phyloP scores from a whole-genome alignment of 2,113 vertebrate species.

The Myrmecobius fasciatus region DNA sequence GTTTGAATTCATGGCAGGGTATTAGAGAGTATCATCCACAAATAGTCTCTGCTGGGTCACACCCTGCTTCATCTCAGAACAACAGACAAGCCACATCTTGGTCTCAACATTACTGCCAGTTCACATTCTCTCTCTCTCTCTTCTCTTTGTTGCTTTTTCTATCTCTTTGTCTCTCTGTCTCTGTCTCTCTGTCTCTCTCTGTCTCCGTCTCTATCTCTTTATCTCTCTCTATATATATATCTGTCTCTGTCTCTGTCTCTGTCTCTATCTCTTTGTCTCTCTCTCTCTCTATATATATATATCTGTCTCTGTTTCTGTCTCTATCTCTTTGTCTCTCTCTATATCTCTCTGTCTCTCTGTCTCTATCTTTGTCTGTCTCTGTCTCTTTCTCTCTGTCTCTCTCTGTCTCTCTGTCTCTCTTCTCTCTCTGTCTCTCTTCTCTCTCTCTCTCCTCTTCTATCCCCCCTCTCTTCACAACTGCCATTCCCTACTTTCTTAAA shows the following conservation, averaged over 20 bases:
- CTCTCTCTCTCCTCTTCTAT: background rate
- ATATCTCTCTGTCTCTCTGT: background rate
- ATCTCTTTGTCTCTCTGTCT: background rate
- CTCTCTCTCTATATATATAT: background rate
- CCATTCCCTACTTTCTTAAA: background rate
- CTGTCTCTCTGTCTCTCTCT: background rate
- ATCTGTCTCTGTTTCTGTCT: too few relatives aligned
- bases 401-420: background rate
- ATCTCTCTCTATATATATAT: background rate
- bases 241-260: background rate
- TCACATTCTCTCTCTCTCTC: background rate
- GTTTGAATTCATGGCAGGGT: conserved; percentile 1
- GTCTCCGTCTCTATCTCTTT: background rate
- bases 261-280: background rate
- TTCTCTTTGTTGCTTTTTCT: background rate
- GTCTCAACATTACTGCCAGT: background rate
- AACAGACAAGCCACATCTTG: background rate
- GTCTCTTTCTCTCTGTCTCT: background rate
- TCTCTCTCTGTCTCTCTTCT: background rate
- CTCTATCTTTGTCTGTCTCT: background rate
- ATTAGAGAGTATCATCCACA: background rate
- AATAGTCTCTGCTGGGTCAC: background rate
- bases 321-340: background rate
- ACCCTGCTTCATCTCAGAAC: background rate
- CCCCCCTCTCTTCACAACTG: background rate